phyloP scores from a whole-genome alignment of 2,888 invertebrate species.

The Drymonia ruficornis region DNA sequence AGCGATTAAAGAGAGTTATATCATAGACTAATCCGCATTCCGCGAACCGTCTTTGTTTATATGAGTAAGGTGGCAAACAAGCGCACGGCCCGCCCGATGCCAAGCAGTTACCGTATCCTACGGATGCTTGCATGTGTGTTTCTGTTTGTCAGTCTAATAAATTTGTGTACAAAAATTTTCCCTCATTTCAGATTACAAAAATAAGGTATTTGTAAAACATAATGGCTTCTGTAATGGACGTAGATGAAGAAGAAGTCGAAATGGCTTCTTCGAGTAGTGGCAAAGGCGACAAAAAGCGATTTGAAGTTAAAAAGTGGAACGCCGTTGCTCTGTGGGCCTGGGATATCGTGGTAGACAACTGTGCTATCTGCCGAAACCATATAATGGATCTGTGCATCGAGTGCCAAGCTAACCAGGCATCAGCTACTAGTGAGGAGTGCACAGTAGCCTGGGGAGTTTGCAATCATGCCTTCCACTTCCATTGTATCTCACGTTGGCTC shows the following conservation, averaged over 20 bases:
- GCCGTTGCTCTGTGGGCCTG: constrained; percentile 99
- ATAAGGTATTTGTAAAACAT: constrained; percentile 60
- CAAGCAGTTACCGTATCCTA: too few species aligned
- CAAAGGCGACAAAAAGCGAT: constrained; percentile 97
- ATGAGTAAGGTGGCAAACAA: too few species aligned
- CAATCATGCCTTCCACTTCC: constrained; percentile 99
- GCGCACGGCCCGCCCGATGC: too few species aligned
- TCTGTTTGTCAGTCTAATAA: constrained; percentile 42
- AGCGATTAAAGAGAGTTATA: too few species aligned
- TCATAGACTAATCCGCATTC: too few species aligned
- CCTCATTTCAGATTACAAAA: constrained; percentile 50
- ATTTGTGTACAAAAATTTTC: constrained; percentile 52
- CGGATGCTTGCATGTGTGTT: too few species aligned
- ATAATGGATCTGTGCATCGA: constrained; percentile 99
- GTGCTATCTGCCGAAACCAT: constrained; percentile 99
- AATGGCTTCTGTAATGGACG: constrained; percentile 92
- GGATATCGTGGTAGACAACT: constrained; percentile 99
- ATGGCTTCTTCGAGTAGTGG: constrained; percentile 94
- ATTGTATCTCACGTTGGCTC: constrained; percentile 99
- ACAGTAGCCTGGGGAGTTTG: constrained; percentile 99
- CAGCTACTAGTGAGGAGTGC: constrained; percentile 99
- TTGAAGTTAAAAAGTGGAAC: constrained; percentile 99
- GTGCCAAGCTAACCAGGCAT: constrained; percentile 99
- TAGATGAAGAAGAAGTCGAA: constrained; percentile 96
- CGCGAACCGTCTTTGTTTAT: too few species aligned